phyloP scores from a whole-genome alignment of 2,797 vertebrate genomes.

The Telmatherina bonti region DNA sequence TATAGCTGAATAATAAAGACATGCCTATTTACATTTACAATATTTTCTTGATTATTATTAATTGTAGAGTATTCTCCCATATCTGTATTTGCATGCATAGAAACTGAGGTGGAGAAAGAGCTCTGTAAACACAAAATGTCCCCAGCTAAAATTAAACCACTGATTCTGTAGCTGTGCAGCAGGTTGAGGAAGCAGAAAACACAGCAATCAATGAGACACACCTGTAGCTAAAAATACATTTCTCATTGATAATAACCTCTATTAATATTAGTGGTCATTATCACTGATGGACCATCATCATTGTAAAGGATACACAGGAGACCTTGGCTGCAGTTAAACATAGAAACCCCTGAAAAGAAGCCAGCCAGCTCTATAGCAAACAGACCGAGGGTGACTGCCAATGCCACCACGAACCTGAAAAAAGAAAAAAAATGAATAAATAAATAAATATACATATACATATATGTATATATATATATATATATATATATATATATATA shows the following conservation, averaged over 20 bases:
- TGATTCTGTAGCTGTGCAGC: background rate
- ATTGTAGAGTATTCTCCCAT: background rate
- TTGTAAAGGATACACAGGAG: conserved; percentile 91
- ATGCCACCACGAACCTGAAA: conserved; percentile 86
- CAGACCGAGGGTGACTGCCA: conserved; percentile 88
- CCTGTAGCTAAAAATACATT: background rate
- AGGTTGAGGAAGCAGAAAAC: background rate
- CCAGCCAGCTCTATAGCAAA: conserved; percentile 88
- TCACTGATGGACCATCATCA: background rate
- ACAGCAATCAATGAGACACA: background rate
- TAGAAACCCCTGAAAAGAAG: conserved; percentile 92
- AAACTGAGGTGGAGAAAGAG: background rate
- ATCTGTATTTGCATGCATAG: background rate
- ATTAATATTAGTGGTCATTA: background rate
- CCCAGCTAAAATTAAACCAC: background rate
- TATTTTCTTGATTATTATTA: background rate
- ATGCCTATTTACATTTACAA: background rate
- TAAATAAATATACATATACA: no score
- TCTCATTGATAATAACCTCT: background rate
- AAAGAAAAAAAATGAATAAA: no score
- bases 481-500: no score
- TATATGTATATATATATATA: no score
- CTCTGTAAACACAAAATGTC: background rate
- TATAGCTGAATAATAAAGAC: background rate
- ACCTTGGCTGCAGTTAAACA: conserved; percentile 90